Evolutionary conservation across 2,113 vertebrate species (phyloP), one percentile per base, ranked within the genome.

Genomic region (Peromyscus maniculatus): DNA sequence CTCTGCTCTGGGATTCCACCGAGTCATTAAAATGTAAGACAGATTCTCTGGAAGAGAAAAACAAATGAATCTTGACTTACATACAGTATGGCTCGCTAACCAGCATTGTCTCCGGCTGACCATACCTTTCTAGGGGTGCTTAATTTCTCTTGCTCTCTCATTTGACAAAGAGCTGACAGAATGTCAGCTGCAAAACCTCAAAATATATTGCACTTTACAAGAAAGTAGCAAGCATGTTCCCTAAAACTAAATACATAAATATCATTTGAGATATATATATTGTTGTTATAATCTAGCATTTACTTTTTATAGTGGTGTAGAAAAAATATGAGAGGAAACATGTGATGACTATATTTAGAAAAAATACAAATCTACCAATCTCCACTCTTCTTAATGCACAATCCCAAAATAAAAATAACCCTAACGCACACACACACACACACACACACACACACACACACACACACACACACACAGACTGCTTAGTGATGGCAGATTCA

Each of bases 21-120:
- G 72, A 67, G 67, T 97, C 88, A 94, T 97, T 98, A 96, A 96
- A 97, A 97, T 97, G 92, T 94, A 62, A 97, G 75, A 74, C 96
- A 91, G 71, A 91, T 90, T 98, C 87, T 93, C 43, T 46, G 21
- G 8, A 79, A 78, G 49, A 97, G 11, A 91, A 43, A 89, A 95
- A 3, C 59, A 94, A 59, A 90, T 93, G 92, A 97, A 87, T 90
- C 33, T 72, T 36, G 59, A 86, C 72, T 98, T 80, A 43, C 8
- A 97, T 66, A 67, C 67, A 97, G 10, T 46, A 31, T 84, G 43
- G 13, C 95, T 97, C 97, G 89, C 75, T 97, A 97, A 98, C 95
- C 62, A 87, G 57, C 83, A 33, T 95, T 95, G 97, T 72, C 72
- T 91, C 94, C 52, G 96, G 92, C 21, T 1, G 77, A 64, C 21